Base-by-base conservation (phyloP, 2,888 invertebrate genomes). In the Plagiodera versicolora region DNA sequence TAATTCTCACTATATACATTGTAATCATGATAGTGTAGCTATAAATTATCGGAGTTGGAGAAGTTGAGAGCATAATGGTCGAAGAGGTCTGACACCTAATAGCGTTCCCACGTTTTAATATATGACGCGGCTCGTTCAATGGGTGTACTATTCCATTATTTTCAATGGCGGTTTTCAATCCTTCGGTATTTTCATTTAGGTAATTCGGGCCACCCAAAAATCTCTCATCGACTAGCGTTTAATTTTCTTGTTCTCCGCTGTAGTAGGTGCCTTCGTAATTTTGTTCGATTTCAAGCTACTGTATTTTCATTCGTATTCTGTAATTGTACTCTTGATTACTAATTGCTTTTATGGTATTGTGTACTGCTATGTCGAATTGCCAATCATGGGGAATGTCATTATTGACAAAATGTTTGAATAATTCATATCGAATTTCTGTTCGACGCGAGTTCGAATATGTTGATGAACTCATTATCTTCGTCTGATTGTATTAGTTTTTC, bases 101-200 rank as follows among this genome's bases (percentile, higher is more conserved):
- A 67, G 60, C 56, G 64, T 69, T 71, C 71, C 67, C 71, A 71
- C 71, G 67, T 65, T 67, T 65, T 65, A 65, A 70, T 65, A 30
- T n/a, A 28, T 18, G 17, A 11, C 18, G 44, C 53, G 16, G 20
- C 28, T 28, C 19, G 14, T 52, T 17, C 35, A 28, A 44, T 45
- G 44, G 28, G 44, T 44, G 53, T 44, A 53, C 35, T 44, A n/a
- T 18, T n/a, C 18, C n/a, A 53, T 16, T 53, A 24, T 53, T 17
- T 24, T 53, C 16, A 14, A 53, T 44, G 44, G 24, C 32, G 51
- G 17, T 32, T 30, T 51, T 32, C 51, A 39, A 39, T 39, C 39
- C 39, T 39, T 39, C 39, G 39, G 39, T 14, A 39, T 39, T 14
- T 39, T n/a, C n/a, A 6, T 39, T 39, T 39, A 14, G 39, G 39